phyloP scores from a whole-genome alignment of 2,888 invertebrate genomes.

The Trachelus troglodyta region DNA sequence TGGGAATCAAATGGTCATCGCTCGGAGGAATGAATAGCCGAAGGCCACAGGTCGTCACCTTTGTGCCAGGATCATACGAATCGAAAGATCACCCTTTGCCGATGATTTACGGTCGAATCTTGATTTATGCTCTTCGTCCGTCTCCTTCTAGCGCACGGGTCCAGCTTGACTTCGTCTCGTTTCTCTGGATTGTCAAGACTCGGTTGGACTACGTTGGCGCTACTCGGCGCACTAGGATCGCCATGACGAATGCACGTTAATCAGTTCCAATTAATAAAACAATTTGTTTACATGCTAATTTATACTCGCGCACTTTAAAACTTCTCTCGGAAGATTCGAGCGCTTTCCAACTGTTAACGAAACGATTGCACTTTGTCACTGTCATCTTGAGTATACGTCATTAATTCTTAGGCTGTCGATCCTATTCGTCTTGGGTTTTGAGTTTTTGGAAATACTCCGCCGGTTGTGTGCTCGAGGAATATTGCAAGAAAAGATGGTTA shows the following conservation, averaged over 20 bases:
- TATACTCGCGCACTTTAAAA: neutral
- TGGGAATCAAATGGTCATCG: neutral
- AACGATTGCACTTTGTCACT: neutral
- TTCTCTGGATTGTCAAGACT: neutral
- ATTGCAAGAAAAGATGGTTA: neutral
- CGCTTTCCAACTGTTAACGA: neutral
- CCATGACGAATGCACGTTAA: neutral
- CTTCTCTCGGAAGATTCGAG: neutral
- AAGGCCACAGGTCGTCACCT: neutral
- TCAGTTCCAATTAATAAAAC: constrained; percentile 3
- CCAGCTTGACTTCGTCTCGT: neutral
- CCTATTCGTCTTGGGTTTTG: neutral
- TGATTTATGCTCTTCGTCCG: neutral
- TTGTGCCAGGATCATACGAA: neutral
- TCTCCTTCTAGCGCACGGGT: neutral
- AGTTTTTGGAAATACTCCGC: neutral
- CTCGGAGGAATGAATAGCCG: neutral
- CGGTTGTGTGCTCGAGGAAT: neutral
- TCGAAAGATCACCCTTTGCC: neutral
- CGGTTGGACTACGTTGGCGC: neutral
- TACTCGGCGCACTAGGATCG: neutral
- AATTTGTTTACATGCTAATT: neutral
- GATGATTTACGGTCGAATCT: neutral
- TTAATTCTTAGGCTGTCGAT: neutral
- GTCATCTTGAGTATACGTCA: neutral